A percentile compares a stretch with the other conserved stretches of the same genome.
Conservation (phyloP, 2,113 vertebrate genomes). For the Polypterus senegalus region DNA sequence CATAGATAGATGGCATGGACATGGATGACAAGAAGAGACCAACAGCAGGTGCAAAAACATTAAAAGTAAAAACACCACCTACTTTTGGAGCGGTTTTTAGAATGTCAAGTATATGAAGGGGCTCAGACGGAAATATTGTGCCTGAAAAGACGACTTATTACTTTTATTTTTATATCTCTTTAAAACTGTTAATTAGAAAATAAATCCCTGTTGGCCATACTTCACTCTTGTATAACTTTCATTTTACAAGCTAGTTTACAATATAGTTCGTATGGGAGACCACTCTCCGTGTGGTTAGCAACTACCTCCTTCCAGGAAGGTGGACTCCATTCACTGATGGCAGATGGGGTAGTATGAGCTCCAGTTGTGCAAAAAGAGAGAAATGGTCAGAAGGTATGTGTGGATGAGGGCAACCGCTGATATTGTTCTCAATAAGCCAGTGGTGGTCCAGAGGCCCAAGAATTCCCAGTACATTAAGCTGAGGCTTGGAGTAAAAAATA, state of each 20-base stretch:
- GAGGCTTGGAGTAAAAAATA: constrained; percentile 96
- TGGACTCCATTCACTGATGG: constrained; percentile 89
- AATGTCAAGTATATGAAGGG: constrained; percentile 55
- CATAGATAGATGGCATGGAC: too few relatives aligned
- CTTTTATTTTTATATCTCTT: constrained; percentile 65
- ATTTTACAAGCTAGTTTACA: constrained; percentile 54
- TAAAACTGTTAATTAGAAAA: constrained; percentile 64
- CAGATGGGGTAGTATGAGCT: constrained; percentile 85
- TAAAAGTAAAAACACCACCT: constrained; percentile 49
- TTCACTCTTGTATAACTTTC: constrained; percentile 69
- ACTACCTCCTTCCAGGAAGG: constrained; percentile 93
- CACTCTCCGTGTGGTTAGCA: constrained; percentile 57
- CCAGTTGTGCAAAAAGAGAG: constrained; percentile 95
- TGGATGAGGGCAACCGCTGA: constrained; percentile 90
- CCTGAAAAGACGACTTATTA: constrained; percentile 66
- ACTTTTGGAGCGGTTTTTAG: constrained; percentile 33
- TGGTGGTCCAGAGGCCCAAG: constrained; percentile 90
- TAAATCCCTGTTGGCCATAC: constrained; percentile 82
- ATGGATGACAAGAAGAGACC: constrained; percentile 41
- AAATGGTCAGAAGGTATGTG: constrained; percentile 98
- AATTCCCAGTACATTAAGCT: constrained; percentile 89
- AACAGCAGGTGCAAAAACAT: constrained; percentile 47
- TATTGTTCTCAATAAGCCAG: constrained; percentile 93
- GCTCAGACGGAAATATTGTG: constrained; percentile 68
- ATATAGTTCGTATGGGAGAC: constrained; percentile 43